Evolutionary conservation across 2,888 invertebrate genomes (phyloP).

Genomic region (Eilema sororculum): DNA sequence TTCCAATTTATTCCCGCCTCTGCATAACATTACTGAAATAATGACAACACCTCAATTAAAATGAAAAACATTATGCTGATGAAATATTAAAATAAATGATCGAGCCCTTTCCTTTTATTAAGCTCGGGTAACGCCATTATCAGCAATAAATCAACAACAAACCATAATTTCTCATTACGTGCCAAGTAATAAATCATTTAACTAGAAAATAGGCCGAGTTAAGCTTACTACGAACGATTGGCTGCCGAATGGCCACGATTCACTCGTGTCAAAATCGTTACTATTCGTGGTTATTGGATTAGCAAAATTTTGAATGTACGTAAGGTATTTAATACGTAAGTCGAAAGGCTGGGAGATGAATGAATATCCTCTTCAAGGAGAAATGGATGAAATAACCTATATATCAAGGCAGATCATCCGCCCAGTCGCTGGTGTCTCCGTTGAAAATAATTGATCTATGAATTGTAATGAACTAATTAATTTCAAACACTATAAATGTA

Average conservation of each 20-base stretch:
- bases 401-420: too few species aligned
- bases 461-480: too few species aligned
- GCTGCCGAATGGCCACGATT: constrained; percentile 23
- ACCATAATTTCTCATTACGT: constrained; percentile 51
- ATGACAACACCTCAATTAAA: constrained; percentile 25
- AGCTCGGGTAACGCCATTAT: constrained; percentile 27
- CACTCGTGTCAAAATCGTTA: constrained; percentile 16
- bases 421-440: too few species aligned
- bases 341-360: too few species aligned
- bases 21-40: background rate
- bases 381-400: too few species aligned
- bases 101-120: constrained; percentile 34
- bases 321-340: background rate
- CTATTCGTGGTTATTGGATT: too few species aligned
- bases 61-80: constrained; percentile 28
- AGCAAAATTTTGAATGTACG: background rate
- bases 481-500: too few species aligned
- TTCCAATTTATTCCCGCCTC: background rate
- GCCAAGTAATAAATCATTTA: constrained; percentile 52
- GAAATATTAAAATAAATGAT: constrained; percentile 39
- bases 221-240: constrained; percentile 30
- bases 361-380: too few species aligned
- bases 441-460: too few species aligned
- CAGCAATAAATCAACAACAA: constrained; percentile 42
- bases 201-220: constrained; percentile 54